Percentiles rank a stretch among this genome's conserved stretches.
Evolutionary conservation across 1,140 invertebrate genomes (phyloP).

Genomic region (Pristionchus pacificus): DNA sequence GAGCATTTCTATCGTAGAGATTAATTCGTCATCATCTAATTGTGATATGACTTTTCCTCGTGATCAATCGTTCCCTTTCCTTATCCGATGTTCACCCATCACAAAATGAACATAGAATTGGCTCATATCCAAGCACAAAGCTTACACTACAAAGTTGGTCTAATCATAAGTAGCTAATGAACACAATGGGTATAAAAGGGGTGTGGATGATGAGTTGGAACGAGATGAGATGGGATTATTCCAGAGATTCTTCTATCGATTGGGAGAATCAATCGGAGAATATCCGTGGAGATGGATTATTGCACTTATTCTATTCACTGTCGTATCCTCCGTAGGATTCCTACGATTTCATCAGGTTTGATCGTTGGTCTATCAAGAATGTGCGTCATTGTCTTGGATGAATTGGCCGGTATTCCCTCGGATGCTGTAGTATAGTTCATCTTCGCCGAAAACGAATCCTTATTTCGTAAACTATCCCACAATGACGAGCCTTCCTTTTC

Average conservation of each 20-base stretch:
- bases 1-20: too few species aligned
- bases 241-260: slow-evolving; percentile 27
- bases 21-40: too few species aligned
- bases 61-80: background rate
- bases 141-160: background rate
- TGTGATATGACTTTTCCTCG: background rate
- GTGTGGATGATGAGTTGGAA: too few species aligned
- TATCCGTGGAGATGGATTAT: slow-evolving; percentile 33
- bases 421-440: background rate
- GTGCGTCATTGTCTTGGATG: background rate
- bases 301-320: slow-evolving; percentile 22
- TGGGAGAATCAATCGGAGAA: slow-evolving; percentile 25
- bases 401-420: background rate
- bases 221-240: too few species aligned
- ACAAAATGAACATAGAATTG: slow-evolving; percentile 3
- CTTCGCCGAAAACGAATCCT: background rate
- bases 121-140: background rate
- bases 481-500: too few species aligned
- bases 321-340: slow-evolving; percentile 29
- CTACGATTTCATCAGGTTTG: slow-evolving; percentile 34
- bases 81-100: background rate
- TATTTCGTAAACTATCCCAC: too few species aligned
- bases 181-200: background rate
- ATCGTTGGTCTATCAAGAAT: background rate
- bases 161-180: background rate